Percentiles rank a stretch among this genome's conserved stretches.
Conservation (phyloP, 2,888 invertebrate genomes). For the Abscondita cerata region DNA sequence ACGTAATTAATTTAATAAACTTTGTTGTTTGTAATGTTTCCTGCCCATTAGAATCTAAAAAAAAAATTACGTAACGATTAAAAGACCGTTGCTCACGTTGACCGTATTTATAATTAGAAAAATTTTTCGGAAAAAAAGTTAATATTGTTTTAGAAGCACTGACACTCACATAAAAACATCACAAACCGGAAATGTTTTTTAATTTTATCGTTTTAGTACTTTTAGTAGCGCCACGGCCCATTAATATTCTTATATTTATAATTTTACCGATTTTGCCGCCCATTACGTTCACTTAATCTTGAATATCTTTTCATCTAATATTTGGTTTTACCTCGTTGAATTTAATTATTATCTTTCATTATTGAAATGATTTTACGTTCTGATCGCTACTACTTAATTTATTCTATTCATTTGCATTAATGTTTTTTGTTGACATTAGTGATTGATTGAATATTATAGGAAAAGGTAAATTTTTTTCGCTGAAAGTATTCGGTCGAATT, state of each 20-base stretch:
- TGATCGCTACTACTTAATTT: neutral
- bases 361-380: neutral
- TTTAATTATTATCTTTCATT: neutral
- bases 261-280: slow-evolving; percentile 26
- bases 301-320: slow-evolving; percentile 6
- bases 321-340: slow-evolving; percentile 5
- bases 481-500: no score
- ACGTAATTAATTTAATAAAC: neutral
- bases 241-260: slow-evolving; percentile 29
- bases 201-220: slow-evolving; percentile 20
- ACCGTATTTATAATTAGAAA: no score
- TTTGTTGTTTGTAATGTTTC: no score
- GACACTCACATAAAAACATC: slow-evolving; percentile 13
- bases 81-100: neutral
- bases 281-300: slow-evolving; percentile 11
- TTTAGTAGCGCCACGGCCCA: slow-evolving; percentile 16
- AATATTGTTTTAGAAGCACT: slow-evolving; percentile 17
- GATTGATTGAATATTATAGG: no score
- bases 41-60: no score
- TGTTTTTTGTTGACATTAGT: no score
- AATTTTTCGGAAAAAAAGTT: neutral
- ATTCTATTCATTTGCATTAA: neutral
- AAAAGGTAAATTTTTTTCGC: no score
- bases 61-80: neutral
- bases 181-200: slow-evolving; percentile 24